A percentile compares a stretch with the other conserved stretches of the same genome.
phyloP scores from a whole-genome alignment of 2,113 vertebrate genomes.

The Entelurus aequoreus region DNA sequence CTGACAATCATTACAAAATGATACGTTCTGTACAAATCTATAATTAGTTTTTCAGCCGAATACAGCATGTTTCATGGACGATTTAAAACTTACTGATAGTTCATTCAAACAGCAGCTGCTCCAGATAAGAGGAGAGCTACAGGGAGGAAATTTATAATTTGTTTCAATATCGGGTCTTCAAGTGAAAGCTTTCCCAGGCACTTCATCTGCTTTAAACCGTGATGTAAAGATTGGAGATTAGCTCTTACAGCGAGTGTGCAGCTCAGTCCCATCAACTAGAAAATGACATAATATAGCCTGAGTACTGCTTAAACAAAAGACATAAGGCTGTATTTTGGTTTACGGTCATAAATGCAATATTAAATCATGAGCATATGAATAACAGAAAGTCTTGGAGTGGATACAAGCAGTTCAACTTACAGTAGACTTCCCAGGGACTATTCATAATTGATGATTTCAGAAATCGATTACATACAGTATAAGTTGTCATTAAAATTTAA shows the following conservation, averaged over 20 bases:
- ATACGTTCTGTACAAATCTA: slow-evolving; percentile 66
- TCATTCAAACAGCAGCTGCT: slow-evolving; percentile 31
- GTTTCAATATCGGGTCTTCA: slow-evolving; percentile 59
- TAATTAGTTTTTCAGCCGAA: slow-evolving; percentile 57
- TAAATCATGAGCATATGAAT: neutral
- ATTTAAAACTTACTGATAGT: slow-evolving; percentile 59
- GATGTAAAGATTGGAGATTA: slow-evolving; percentile 34
- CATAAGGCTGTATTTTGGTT: slow-evolving; percentile 14
- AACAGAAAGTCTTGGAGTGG: neutral
- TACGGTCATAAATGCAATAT: neutral
- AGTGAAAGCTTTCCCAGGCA: slow-evolving; percentile 55
- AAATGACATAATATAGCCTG: slow-evolving; percentile 69
- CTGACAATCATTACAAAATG: slow-evolving; percentile 57
- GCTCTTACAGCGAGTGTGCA: slow-evolving; percentile 37
- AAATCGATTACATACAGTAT: slow-evolving; percentile 1
- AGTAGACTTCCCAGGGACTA: neutral
- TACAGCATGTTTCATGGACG: slow-evolving; percentile 55
- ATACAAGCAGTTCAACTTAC: neutral
- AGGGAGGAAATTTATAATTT: slow-evolving; percentile 59
- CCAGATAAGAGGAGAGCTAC: slow-evolving; percentile 61
- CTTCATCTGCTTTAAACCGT: slow-evolving; percentile 26
- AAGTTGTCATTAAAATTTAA: slow-evolving; percentile 4
- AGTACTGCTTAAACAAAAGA: slow-evolving; percentile 43
- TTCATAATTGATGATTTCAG: slow-evolving; percentile 3
- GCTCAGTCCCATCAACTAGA: slow-evolving; percentile 31